Base-by-base conservation (phyloP, 2,113 vertebrate species). In the Urocynchramus pylzowi region DNA sequence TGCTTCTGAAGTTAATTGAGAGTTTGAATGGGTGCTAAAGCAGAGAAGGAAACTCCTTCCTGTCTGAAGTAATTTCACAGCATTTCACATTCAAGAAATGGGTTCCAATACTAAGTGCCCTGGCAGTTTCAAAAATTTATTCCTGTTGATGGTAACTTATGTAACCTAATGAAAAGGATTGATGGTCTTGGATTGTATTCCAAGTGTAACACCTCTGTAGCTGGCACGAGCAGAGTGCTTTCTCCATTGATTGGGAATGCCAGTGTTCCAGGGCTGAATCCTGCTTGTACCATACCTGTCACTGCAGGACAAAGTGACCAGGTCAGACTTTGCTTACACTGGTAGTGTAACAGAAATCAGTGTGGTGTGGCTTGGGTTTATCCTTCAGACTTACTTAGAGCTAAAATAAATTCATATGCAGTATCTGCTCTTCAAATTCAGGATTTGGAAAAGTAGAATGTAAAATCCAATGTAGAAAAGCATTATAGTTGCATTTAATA, bases 211-310 rank as follows among this genome's bases (percentile, higher is more conserved):
- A 12, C 23, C 10, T 15, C 27, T 44, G 31, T 41, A 49, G 49
- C 0, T 76, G 31, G n/a, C 61, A 76, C 17, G 6, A 60, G 65
- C 30, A 19, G 44, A 20, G 28, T 56, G 39, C 10, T 54, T 37
- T 81, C 35, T n/a, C 33, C 1, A 0, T 41, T 69, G 50, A 2
- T 14, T 68, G 44, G 42, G n/a, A 75, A 31, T 47, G 24, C 28
- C 11, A 0, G n/a, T 6, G 41, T 82, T 69, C 56, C 33, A n/a
- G 28, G 63, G 31, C 13, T 59, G 54, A 30, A 27, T 85, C 3
- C 1, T 56, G n/a, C 53, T 41, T 33, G 23, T 53, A 10, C 53
- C 45, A 2, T 9, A 15, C 10, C 0, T 24, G 31, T 4, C 69
- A 33, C 39, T 54, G 49, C 24, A 70, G 49, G 24, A 59, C 45